Conservation (phyloP, 2,888 invertebrate genomes). For the Podotricha telesiphe region DNA sequence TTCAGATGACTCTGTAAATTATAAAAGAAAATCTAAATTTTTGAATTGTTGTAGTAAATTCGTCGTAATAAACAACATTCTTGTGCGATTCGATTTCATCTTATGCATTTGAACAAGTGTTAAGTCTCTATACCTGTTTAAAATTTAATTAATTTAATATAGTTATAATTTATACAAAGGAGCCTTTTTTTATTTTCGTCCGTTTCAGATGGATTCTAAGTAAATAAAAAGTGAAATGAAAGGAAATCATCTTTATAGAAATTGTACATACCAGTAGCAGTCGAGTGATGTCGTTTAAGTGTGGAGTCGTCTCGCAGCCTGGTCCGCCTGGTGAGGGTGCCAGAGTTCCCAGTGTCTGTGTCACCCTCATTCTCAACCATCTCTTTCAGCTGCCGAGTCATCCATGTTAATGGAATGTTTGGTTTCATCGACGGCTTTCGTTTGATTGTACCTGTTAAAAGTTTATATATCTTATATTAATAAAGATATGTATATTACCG, state of each 20-base stretch:
- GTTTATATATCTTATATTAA: no score
- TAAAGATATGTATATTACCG: no score
- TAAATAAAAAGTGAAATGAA: no score
- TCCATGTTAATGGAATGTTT: conserved; percentile 94
- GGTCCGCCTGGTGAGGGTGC: conserved; percentile 82
- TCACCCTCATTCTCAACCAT: conserved; percentile 87
- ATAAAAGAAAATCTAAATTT: neutral
- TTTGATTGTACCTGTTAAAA: conserved; percentile 89
- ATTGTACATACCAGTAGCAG: conserved; percentile 52
- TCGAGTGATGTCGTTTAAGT: conserved; percentile 67
- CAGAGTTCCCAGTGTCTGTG: conserved; percentile 71
- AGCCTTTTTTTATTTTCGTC: no score
- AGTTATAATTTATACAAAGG: no score
- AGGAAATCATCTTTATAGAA: no score
- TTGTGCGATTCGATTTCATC: no score
- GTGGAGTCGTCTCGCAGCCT: conserved; percentile 68
- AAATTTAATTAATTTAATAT: no score
- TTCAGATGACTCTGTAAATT: conserved; percentile 59
- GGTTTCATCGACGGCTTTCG: conserved; percentile 96
- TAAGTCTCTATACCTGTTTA: no score
- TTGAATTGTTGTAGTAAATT: neutral
- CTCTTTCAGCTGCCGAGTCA: conserved; percentile 94
- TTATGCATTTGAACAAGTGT: no score
- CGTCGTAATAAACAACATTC: no score
- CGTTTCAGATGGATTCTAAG: no score